Evolutionary conservation across 2,888 invertebrate genomes (phyloP).

Genomic region (Thymelicus lineola): DNA sequence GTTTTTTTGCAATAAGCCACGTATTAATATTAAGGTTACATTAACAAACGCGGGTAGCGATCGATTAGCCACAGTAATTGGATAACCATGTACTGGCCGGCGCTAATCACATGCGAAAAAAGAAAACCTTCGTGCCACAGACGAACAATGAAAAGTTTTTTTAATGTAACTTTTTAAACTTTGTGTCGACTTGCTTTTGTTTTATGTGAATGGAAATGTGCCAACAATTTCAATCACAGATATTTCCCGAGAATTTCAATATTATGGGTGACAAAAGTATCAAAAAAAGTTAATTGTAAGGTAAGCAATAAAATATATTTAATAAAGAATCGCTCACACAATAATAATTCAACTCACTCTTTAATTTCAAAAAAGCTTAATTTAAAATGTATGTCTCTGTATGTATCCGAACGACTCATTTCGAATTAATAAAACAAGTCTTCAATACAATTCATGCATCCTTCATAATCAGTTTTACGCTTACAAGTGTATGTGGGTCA

Average conservation of each 20-base stretch:
- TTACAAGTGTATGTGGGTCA: constrained; percentile 22
- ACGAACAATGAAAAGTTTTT: background rate
- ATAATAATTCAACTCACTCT: background rate
- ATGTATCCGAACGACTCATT: constrained; percentile 4
- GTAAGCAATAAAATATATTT: too few species aligned
- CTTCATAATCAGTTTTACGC: constrained; percentile 16
- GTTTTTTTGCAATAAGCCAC: too few species aligned
- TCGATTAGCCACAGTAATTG: constrained; percentile 63
- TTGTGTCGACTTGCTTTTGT: background rate
- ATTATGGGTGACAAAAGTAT: too few species aligned
- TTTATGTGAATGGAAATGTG: background rate
- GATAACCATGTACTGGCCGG: constrained; percentile 56
- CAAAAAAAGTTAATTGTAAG: too few species aligned
- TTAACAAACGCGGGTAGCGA: constrained; percentile 44
- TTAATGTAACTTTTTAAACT: background rate
- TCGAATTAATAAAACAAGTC: background rate
- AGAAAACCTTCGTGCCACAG: constrained; percentile 8
- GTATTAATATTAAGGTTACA: background rate
- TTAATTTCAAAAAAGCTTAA: too few species aligned
- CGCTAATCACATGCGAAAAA: constrained; percentile 34
- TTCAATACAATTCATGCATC: constrained; percentile 12
- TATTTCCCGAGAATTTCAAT: too few species aligned
- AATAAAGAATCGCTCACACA: too few species aligned
- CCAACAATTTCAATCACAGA: background rate
- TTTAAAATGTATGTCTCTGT: too few species aligned